These are phyloP conservation scores for Nephrotoma flavescens DNA, from an alignment of 2,888 invertebrate genomes.

Conservation along the genomic window DNA sequence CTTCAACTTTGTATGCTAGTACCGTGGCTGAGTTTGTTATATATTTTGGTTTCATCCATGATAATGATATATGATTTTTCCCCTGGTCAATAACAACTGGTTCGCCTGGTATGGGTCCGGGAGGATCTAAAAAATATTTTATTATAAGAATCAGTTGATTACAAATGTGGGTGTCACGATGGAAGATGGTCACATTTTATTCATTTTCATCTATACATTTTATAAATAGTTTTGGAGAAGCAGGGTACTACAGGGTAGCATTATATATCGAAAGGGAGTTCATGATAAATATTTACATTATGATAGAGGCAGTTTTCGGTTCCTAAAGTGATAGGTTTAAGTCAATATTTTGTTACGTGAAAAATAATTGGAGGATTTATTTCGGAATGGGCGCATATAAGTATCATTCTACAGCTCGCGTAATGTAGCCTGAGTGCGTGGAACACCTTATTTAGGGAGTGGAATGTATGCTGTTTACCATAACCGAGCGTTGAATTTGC, in stretches of 20 bases:
- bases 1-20: constrained; percentile 67
- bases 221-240: background rate
- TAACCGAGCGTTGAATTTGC: too few relatives aligned
- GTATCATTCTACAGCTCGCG: too few relatives aligned
- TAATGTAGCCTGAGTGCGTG: too few relatives aligned
- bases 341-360: too few relatives aligned
- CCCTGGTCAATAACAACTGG: constrained; percentile 70
- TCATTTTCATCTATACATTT: background rate
- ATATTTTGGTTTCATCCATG: constrained; percentile 62
- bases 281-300: too few relatives aligned
- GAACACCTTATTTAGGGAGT: too few relatives aligned
- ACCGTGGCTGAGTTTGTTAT: constrained; percentile 57
- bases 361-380: too few relatives aligned
- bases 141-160: background rate
- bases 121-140: constrained; percentile 46
- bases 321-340: too few relatives aligned
- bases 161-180: background rate
- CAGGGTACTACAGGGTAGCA: background rate
- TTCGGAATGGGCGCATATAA: too few relatives aligned
- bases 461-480: too few relatives aligned
- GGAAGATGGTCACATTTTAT: background rate
- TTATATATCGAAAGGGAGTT: too few relatives aligned
- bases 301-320: too few relatives aligned
- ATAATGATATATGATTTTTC: constrained; percentile 65
- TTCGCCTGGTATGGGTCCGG: constrained; percentile 60